Base-by-base conservation (phyloP, 2,888 invertebrate genomes). In the Erebia aethiops region DNA sequence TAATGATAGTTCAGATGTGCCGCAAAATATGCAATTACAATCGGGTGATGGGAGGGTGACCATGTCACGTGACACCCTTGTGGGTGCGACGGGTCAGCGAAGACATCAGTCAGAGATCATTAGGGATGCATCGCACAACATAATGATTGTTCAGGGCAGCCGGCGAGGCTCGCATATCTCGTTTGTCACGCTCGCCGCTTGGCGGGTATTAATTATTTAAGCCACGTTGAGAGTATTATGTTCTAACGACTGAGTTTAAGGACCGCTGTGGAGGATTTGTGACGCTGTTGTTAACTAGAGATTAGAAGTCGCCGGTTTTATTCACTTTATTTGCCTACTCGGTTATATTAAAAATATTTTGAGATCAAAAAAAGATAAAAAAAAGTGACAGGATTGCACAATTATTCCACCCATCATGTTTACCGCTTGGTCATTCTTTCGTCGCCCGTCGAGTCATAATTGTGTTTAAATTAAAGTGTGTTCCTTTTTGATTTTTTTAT, bases 101-200 rank as follows among this genome's bases (percentile, higher is more conserved):
- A 67, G 74, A 72, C 74, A 75, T 72, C 70, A 72, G 71, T 71
- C 72, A 74, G 71, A 75, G 75, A 71, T 75, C 75, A 74, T 75
- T 74, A 75, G 74, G 49, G 72, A 72, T 74, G 74, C 74, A 69
- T 60, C 56, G 61, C 73, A 26, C 49, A 64, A 57, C 69, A 69
- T 74, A 74, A 73, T 75, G 73, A 75, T 65, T 70, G 67, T 61
- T 60, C 66, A 62, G 61, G 21, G 67, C 72, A n/a, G 46, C 21
- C 56, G 49, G 58, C 46, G 57, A 60, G 60, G 9, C 69, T 73
- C 70, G 64, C 56, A 61, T 68, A 61, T 71, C 70, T 58, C 73
- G 70, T 71, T 73, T 73, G 68, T 73, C 73, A 73, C 71, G 67
- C 65, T 52, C 70, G 67, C 69, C 67, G 46, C 69, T 61, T 51